Evolutionary conservation across 2,113 vertebrate species (phyloP).

Genomic region (Embiotoca jacksoni): DNA sequence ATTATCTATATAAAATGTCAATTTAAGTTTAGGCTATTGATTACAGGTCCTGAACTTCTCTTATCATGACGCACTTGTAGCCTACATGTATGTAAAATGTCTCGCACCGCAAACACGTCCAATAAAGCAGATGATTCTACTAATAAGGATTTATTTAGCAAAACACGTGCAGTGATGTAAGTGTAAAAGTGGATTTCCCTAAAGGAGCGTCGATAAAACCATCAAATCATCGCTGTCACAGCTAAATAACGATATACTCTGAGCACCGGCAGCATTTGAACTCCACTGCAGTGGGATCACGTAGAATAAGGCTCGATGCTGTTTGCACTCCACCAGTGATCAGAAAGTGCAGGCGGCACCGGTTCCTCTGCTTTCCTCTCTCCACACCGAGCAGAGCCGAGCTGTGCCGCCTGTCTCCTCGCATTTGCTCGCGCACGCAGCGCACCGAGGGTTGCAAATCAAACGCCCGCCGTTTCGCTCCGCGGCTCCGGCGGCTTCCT

Average conservation of each 20-base stretch:
- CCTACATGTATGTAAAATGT: constrained; percentile 4
- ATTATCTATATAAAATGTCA: constrained; percentile 17
- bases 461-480: constrained; percentile 84
- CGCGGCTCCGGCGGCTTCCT: constrained; percentile 63
- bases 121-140: constrained; percentile 50
- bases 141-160: constrained; percentile 62
- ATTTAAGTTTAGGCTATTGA: constrained; percentile 5
- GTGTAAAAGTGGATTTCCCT: constrained; percentile 46
- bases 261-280: constrained; percentile 43
- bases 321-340: constrained; percentile 64
- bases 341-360: constrained; percentile 49
- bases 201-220: constrained; percentile 70
- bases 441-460: constrained; percentile 78
- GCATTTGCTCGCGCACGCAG: constrained; percentile 64
- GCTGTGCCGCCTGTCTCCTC: constrained; percentile 67
- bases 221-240: constrained; percentile 56
- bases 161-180: constrained; percentile 38
- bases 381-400: constrained; percentile 23
- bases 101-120: constrained; percentile 16
- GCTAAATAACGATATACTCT: constrained; percentile 42
- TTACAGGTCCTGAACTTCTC: neutral
- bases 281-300: constrained; percentile 54
- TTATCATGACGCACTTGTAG: neutral
- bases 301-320: constrained; percentile 46
- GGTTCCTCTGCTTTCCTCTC: constrained; percentile 23